These are phyloP conservation scores for Protaetia brevitarsis DNA, from an alignment of 1,140 invertebrate genomes.

Conservation along the genomic window DNA sequence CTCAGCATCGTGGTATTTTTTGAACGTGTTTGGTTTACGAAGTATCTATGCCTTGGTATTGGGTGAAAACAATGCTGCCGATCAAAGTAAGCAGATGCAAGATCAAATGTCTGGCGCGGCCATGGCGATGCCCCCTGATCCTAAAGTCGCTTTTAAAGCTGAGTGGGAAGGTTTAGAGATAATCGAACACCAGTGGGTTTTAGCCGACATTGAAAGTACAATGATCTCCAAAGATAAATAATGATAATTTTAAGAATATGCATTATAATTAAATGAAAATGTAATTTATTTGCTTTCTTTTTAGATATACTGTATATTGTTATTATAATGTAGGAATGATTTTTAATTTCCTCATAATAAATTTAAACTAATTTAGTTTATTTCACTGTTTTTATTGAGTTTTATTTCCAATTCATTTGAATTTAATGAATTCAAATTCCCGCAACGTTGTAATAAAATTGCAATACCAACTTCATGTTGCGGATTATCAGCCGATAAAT, in stretches of 20 bases:
- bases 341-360: too few species aligned
- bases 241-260: conserved; percentile 32
- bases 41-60: conserved; percentile 97
- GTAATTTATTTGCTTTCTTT: conserved; percentile 5
- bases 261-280: neutral
- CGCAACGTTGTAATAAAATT: too few species aligned
- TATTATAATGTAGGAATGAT: too few species aligned
- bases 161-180: conserved; percentile 99
- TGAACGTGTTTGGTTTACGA: conserved; percentile 97
- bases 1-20: conserved; percentile 99
- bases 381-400: too few species aligned
- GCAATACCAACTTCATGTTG: too few species aligned
- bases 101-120: conserved; percentile 97
- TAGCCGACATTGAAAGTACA: conserved; percentile 74
- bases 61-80: conserved; percentile 98
- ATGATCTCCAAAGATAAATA: conserved; percentile 41
- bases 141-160: conserved; percentile 97
- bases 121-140: conserved; percentile 95
- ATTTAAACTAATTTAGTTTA: neutral
- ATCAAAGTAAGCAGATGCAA: conserved; percentile 94
- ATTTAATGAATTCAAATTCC: too few species aligned
- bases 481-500: neutral
- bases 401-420: too few species aligned
- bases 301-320: neutral
- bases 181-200: conserved; percentile 86